These are phyloP conservation scores for Anthoscopus minutus DNA, from an alignment of 2,113 vertebrate genomes.

Conservation along the genomic window DNA sequence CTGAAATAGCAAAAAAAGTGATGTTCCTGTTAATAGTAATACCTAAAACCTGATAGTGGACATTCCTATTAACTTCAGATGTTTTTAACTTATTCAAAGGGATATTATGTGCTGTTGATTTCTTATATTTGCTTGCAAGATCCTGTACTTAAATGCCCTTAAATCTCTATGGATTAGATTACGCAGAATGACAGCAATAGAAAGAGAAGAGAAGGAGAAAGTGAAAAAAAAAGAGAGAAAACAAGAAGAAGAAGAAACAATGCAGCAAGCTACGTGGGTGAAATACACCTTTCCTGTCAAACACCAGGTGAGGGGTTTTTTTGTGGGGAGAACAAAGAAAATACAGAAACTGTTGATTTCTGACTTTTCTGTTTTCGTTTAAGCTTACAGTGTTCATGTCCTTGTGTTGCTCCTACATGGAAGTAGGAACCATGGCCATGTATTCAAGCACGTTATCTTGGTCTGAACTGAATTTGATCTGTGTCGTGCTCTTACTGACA, in stretches of 20 bases:
- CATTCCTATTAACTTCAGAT: not conserved
- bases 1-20: not conserved
- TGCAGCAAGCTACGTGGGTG: constrained; percentile 96
- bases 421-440: not conserved
- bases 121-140: not conserved
- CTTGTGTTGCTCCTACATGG: not conserved
- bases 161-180: constrained; percentile 67
- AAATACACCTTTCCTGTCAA: constrained; percentile 96
- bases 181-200: constrained; percentile 94
- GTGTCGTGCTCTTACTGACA: not conserved
- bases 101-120: not conserved
- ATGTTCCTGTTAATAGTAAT: not conserved
- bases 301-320: constrained; percentile 80
- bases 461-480: not conserved
- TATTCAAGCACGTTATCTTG: not conserved
- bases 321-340: not conserved
- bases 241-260: constrained; percentile 92
- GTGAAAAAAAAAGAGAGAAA: constrained; percentile 95
- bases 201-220: constrained; percentile 96
- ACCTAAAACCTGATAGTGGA: not conserved
- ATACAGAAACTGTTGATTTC: not conserved
- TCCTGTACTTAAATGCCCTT: not conserved
- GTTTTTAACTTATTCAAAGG: not conserved
- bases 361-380: not conserved
- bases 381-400: not conserved